Base-by-base conservation (phyloP, 1,140 invertebrate species). In the Araneus ventricosus region DNA sequence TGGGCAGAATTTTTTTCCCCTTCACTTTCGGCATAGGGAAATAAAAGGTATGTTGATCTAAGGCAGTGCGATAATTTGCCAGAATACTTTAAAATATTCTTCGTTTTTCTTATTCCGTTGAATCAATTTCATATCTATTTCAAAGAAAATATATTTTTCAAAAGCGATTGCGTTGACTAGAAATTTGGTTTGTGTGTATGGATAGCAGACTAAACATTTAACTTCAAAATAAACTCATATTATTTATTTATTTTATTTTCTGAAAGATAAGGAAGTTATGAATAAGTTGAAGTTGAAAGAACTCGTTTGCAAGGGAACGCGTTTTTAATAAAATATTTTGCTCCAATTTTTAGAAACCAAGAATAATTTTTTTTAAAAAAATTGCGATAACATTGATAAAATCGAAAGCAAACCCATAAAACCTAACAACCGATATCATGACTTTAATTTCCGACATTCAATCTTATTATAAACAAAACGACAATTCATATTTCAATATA, bases 121-220 rank as follows among this genome's bases (percentile, higher is more conserved):
- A 67, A 27, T 27, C 24, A 67, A 67, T 67, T 67, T 67, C 63
- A 67, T 67, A 67, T 67, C 27, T 27, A 67, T 67, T 67, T 67
- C n/a, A 27, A 67, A 30, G 6, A 67, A 67, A 27, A 67, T 30
- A 67, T 24, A 24, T 63, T 63, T 27, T 67, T 14, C 14, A 75
- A 75, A 75, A 75, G 17, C 4, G 17, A 75, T 34, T 30, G 4
- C 3, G 30, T 4, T 37, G 34, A 75, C 20, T 20, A 17, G 20
- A 37, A 37, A 75, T 75, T 75, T 37, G 17, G 34, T 37, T 34
- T 75, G 30, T 52, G 59, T 63, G 22, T 63, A 34, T 3, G 17
- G 27, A 34, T 34, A 22, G 17, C 4, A 75, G 30, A 75, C 30
- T 34, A 75, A 34, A 75, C 30, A 34, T 75, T 75, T 30, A 22